Evolutionary conservation across 2,113 vertebrate genomes (phyloP).

Genomic region (Pachypanchax playfairii): DNA sequence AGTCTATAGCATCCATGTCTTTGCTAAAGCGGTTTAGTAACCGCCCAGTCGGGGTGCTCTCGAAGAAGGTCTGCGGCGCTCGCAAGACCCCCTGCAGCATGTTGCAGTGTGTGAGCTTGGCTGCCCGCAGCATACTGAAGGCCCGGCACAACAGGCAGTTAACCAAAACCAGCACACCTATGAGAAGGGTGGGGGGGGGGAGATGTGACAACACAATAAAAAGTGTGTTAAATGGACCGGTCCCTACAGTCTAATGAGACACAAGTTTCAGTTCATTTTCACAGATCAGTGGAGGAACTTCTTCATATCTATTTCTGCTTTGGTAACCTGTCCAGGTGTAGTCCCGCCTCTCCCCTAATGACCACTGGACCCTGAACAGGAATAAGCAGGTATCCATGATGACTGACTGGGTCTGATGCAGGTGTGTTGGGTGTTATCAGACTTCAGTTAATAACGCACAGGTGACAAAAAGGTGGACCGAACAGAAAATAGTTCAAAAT

Average conservation of each 20-base stretch:
- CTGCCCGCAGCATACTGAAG: conserved; percentile 80
- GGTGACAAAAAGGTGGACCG: too few species aligned
- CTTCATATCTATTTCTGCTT: too few species aligned
- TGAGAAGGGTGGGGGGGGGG: conserved; percentile 34
- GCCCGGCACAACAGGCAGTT: conserved; percentile 79
- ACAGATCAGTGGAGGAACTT: neutral
- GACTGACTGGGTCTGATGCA: too few species aligned
- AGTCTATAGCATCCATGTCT: conserved; percentile 84
- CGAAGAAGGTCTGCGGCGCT: conserved; percentile 81
- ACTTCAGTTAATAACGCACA: too few species aligned
- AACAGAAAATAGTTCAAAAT: too few species aligned
- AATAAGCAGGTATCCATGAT: too few species aligned
- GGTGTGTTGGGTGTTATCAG: too few species aligned
- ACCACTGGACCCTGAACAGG: neutral
- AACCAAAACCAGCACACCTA: conserved; percentile 81
- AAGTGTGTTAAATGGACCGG: conserved; percentile 51
- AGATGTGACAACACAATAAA: conserved; percentile 61
- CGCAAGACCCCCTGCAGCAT: conserved; percentile 80
- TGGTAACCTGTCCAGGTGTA: too few species aligned
- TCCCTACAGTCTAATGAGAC: conserved; percentile 1
- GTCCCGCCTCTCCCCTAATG: too few species aligned
- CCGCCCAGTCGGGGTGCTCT: conserved; percentile 81
- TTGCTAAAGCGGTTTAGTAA: conserved; percentile 85
- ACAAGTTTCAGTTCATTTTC: neutral
- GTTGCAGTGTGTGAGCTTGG: conserved; percentile 76